Percentiles rank a stretch among this genome's conserved stretches.
These are phyloP conservation scores for Lycaon pictus DNA, from an alignment of 2,113 vertebrate species.

Conservation along the genomic window DNA sequence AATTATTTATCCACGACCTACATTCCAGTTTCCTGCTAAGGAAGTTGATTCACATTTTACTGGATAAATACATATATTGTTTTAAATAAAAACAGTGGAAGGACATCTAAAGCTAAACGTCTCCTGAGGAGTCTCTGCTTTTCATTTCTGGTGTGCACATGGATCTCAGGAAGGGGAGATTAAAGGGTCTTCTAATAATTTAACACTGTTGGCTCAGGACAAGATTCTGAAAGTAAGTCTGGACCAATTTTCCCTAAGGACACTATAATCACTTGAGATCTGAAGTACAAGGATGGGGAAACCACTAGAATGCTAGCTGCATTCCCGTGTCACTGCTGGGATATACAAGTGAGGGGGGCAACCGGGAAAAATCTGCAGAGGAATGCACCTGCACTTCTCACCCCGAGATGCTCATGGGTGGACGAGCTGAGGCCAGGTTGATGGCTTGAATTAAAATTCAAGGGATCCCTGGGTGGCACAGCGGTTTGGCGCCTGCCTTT, in stretches of 20 bases:
- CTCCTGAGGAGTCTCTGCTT: neutral
- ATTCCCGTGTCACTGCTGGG: neutral
- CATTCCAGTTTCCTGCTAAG: neutral
- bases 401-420: neutral
- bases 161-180: neutral
- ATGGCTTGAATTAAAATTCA: neutral
- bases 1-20: constrained; percentile 13
- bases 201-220: neutral
- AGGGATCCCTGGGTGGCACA: too few relatives aligned
- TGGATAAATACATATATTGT: neutral
- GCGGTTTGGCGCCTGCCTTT: too few relatives aligned
- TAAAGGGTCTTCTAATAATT: neutral
- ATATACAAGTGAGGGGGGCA: neutral
- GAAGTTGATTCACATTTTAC: neutral
- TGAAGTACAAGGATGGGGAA: neutral
- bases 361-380: neutral
- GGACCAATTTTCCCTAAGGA: neutral
- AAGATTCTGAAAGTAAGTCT: neutral
- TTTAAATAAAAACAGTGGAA: constrained; percentile 31
- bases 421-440: neutral
- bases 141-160: neutral
- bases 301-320: neutral
- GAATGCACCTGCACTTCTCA: neutral
- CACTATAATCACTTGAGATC: neutral
- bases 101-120: neutral